A percentile compares a stretch with the other conserved stretches of the same genome.
Evolutionary conservation across 2,888 invertebrate species (phyloP).

Genomic region (Patella caerulea): DNA sequence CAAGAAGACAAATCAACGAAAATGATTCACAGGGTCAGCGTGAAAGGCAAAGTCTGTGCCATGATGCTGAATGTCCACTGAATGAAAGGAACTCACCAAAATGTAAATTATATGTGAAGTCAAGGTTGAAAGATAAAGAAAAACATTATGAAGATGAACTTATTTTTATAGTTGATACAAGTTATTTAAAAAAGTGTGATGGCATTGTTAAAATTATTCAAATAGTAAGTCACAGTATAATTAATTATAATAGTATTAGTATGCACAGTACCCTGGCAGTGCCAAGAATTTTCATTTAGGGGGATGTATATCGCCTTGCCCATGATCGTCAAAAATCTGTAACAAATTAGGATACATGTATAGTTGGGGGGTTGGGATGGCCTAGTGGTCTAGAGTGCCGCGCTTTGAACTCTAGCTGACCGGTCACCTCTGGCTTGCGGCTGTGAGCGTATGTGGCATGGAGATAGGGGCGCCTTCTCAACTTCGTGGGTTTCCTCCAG

Average conservation of each 20-base stretch:
- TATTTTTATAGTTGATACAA: conserved; percentile 33
- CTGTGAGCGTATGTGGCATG: too few species aligned
- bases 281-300: too few species aligned
- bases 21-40: too few species aligned
- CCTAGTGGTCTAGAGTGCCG: too few species aligned
- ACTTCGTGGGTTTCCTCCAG: too few species aligned
- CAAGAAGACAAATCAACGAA: not conserved
- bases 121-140: conserved; percentile 5
- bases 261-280: not conserved
- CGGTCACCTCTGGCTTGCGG: too few species aligned
- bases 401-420: too few species aligned
- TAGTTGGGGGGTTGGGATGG: too few species aligned
- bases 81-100: not conserved
- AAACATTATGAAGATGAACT: conserved; percentile 29
- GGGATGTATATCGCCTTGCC: not conserved
- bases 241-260: not conserved
- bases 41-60: not conserved
- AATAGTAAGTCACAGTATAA: conserved; percentile 37
- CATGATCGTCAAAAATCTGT: not conserved
- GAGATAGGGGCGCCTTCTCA: too few species aligned
- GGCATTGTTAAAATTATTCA: conserved; percentile 45
- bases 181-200: conserved; percentile 38
- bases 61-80: not conserved
- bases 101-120: not conserved
- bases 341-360: too few species aligned